Conservation (phyloP, 2,113 vertebrate genomes). For the Coptodon rendalli region DNA sequence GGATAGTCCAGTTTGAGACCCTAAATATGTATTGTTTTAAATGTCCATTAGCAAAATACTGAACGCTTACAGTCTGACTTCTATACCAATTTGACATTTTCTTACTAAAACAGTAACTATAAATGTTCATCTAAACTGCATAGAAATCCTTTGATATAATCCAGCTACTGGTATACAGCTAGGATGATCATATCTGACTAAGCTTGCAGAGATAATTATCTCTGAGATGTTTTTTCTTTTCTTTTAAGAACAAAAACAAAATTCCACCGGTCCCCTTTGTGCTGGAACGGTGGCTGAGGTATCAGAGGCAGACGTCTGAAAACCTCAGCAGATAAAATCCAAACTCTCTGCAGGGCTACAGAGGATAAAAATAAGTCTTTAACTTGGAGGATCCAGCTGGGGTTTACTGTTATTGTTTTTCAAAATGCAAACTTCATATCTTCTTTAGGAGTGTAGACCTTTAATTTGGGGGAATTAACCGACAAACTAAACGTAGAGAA, state of each 20-base stretch:
- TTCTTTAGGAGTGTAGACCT: background rate
- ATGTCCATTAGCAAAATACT: background rate
- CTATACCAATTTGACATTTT: background rate
- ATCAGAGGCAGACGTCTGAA: background rate
- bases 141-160: background rate
- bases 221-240: background rate
- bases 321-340: background rate
- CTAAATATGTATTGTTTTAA: background rate
- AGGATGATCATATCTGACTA: background rate
- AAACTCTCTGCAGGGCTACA: background rate
- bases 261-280: background rate
- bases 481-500: background rate
- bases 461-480: background rate
- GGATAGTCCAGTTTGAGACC: background rate
- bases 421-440: background rate
- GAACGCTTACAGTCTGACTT: background rate
- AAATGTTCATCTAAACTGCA: background rate
- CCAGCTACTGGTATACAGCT: rapidly evolving
- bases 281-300: background rate
- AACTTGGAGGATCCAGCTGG: background rate
- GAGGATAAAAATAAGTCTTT: background rate
- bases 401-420: background rate
- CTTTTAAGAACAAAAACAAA: background rate
- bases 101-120: background rate
- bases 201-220: background rate